Evolutionary conservation across 2,113 vertebrate species (phyloP).

Genomic region (Castor canadensis): DNA sequence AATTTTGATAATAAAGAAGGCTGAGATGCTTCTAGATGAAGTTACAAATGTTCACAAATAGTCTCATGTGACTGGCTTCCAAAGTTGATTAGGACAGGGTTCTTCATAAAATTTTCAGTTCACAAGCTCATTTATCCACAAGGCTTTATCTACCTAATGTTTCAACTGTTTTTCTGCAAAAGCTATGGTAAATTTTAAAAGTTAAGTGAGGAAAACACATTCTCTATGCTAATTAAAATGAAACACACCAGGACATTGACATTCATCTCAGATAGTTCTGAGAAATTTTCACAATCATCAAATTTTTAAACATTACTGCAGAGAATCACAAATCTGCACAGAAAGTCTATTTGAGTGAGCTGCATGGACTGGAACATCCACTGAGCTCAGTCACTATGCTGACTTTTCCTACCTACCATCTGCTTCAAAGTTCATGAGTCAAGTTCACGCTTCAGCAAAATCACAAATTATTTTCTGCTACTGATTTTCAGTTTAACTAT

Average conservation of each 20-base stretch:
- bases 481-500: background rate
- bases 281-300: constrained; percentile 15
- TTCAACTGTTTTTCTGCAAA: constrained; percentile 41
- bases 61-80: background rate
- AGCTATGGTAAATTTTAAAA: constrained; percentile 31
- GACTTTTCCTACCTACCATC: background rate
- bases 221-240: constrained; percentile 63
- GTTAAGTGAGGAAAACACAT: constrained; percentile 41
- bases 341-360: background rate
- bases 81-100: background rate
- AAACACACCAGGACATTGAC: constrained; percentile 45
- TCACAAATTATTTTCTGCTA: background rate
- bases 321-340: background rate
- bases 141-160: constrained; percentile 17
- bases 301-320: constrained; percentile 2
- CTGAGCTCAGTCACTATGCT: background rate
- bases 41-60: background rate
- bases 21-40: background rate
- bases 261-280: constrained; percentile 43
- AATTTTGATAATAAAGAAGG: background rate
- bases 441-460: background rate
- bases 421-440: background rate
- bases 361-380: background rate
- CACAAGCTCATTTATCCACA: constrained; percentile 22
- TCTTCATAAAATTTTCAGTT: constrained; percentile 28